Percentiles rank a stretch among this genome's conserved stretches.
Evolutionary conservation across 2,888 invertebrate genomes (phyloP).

Genomic region (Hyalella azteca): DNA sequence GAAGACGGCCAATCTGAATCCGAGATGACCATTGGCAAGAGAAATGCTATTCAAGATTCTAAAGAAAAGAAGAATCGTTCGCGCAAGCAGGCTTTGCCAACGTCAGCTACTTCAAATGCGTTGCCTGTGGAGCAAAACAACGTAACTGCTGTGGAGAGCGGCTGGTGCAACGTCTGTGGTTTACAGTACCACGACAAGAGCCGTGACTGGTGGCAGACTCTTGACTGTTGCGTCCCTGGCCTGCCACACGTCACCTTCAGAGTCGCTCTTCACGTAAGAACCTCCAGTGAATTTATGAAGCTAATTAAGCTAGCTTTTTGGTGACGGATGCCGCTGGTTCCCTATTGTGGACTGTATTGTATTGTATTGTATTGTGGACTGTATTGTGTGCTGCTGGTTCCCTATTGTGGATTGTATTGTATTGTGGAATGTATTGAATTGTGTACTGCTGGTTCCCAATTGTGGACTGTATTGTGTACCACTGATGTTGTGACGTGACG

Average conservation of each 20-base stretch:
- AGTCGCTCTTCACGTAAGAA: slow-evolving; percentile 47
- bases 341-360: no score
- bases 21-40: slow-evolving; percentile 22
- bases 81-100: not conserved
- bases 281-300: no score
- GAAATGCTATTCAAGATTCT: not conserved
- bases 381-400: no score
- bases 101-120: not conserved
- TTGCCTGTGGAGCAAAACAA: not conserved
- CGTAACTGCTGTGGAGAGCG: not conserved
- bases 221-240: slow-evolving; percentile 41
- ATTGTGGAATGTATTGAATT: no score
- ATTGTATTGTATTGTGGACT: no score
- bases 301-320: no score
- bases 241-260: slow-evolving; percentile 44
- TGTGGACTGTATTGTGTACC: no score
- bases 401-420: no score
- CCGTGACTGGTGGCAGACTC: slow-evolving; percentile 47
- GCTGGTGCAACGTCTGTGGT: slow-evolving; percentile 51
- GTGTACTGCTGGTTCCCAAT: no score
- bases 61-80: not conserved
- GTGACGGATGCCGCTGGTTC: no score
- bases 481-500: no score
- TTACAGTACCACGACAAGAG: slow-evolving; percentile 39
- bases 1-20: not conserved